Conservation (phyloP, 2,113 vertebrate species). For the Oncorhynchus mykiss region DNA sequence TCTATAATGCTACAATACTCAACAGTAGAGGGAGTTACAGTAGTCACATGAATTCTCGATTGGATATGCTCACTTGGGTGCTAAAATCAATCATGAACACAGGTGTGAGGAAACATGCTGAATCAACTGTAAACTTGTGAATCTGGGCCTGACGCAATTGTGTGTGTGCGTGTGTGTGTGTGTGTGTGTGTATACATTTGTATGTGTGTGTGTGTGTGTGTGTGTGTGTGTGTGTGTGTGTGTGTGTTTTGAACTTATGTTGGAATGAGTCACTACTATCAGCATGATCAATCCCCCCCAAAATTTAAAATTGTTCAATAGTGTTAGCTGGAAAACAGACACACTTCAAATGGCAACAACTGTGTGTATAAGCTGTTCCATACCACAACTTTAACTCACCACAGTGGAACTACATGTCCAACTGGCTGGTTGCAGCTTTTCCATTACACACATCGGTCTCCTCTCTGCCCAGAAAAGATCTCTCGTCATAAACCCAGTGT, state of each 20-base stretch:
- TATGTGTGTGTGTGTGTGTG: no score
- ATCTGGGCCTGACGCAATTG: background rate
- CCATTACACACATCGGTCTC: constrained; percentile 54
- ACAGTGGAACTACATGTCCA: constrained; percentile 56
- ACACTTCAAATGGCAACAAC: constrained; percentile 16
- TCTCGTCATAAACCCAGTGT: constrained; percentile 30
- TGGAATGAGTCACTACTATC: no score
- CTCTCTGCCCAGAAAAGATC: constrained; percentile 20
- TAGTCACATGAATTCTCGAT: constrained; percentile 26
- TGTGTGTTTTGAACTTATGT: background rate
- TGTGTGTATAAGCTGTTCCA: constrained; percentile 67
- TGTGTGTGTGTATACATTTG: background rate
- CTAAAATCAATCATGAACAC: constrained; percentile 4
- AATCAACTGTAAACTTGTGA: constrained; percentile 1
- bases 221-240: background rate
- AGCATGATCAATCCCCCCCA: constrained; percentile 3
- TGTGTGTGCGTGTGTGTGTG: background rate
- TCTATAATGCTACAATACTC: background rate
- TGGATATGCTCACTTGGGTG: constrained; percentile 12
- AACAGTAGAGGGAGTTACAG: background rate
- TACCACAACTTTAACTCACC: constrained; percentile 53
- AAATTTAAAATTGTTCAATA: background rate
- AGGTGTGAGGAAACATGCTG: constrained; percentile 14
- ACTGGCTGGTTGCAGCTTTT: constrained; percentile 58
- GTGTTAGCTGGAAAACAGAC: background rate